These are phyloP conservation scores for Mesocentrotus franciscanus DNA, from an alignment of 53 echinoderm and acorn worm genomes.

Conservation along the genomic window DNA sequence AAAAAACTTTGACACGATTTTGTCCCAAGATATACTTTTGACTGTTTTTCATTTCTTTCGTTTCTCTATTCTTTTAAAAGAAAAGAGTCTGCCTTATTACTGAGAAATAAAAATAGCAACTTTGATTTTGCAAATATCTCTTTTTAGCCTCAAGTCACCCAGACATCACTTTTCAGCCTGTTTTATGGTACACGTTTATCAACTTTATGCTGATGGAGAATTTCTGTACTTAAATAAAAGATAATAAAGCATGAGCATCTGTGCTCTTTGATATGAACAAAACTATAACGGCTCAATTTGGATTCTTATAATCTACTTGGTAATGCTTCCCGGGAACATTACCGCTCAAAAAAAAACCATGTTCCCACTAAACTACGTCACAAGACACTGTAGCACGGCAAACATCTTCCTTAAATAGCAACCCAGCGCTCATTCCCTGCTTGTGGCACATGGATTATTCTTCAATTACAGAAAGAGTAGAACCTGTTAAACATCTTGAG, in stretches of 20 bases:
- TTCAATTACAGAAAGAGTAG: conserved; percentile 38
- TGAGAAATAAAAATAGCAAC: too few relatives aligned
- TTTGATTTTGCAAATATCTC: too few relatives aligned
- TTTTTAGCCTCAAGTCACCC: too few relatives aligned
- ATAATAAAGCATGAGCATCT: background rate
- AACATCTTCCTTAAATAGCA: conserved; percentile 34
- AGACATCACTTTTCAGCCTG: background rate
- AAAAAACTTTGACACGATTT: too few relatives aligned
- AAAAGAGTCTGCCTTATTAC: too few relatives aligned
- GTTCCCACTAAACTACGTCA: conserved; percentile 41
- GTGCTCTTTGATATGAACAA: background rate
- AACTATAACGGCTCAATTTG: background rate
- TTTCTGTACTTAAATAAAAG: background rate
- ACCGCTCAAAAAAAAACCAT: background rate
- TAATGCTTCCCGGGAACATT: background rate
- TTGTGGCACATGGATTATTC: conserved; percentile 46
- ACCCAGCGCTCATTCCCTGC: background rate
- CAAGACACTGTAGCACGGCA: background rate
- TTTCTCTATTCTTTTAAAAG: background rate
- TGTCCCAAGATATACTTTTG: too few relatives aligned
- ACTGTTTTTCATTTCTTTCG: background rate
- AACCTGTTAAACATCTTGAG: background rate
- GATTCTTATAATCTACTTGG: background rate
- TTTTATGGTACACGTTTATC: background rate
- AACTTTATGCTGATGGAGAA: background rate